Conservation (phyloP, 1,140 invertebrate species). For the Sycophaga agraensis region DNA sequence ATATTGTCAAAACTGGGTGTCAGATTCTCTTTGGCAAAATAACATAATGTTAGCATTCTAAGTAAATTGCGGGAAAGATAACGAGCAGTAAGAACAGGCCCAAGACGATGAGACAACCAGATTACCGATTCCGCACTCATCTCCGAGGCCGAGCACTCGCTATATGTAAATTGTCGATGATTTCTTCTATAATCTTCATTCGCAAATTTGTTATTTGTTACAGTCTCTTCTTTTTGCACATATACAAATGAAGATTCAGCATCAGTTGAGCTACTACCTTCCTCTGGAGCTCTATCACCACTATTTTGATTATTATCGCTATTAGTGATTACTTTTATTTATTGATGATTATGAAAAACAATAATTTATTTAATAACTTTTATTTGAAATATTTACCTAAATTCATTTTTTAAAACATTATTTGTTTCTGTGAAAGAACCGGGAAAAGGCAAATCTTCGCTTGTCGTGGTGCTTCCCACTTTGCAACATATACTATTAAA, state of each 20-base stretch:
- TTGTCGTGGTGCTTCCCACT: constrained; percentile 61
- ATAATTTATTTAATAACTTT: not conserved
- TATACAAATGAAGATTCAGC: constrained; percentile 14
- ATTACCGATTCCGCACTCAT: constrained; percentile 88
- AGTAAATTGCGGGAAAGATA: constrained; percentile 89
- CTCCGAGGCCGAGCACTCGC: constrained; percentile 75
- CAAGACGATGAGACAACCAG: constrained; percentile 91
- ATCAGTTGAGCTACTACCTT: constrained; percentile 4
- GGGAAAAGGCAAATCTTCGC: constrained; percentile 42
- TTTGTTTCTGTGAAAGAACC: constrained; percentile 28
- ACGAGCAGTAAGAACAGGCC: constrained; percentile 89
- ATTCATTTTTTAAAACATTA: not conserved
- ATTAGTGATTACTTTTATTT: no score
- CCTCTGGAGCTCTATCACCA: not conserved
- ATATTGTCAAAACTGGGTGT: constrained; percentile 43
- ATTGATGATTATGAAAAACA: no score
- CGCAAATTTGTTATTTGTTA: not conserved
- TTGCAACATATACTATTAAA: constrained; percentile 65
- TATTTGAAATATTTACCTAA: constrained; percentile 7
- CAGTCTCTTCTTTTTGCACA: constrained; percentile 9
- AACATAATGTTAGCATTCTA: constrained; percentile 91
- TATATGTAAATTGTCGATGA: constrained; percentile 36
- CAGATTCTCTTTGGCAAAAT: constrained; percentile 82
- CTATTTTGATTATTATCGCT: no score
- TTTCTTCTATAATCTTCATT: constrained; percentile 22